Percentiles rank a stretch among this genome's conserved stretches.
These are phyloP conservation scores for Apteryx owenii DNA, from an alignment of 2,113 vertebrate genomes.

Conservation along the genomic window DNA sequence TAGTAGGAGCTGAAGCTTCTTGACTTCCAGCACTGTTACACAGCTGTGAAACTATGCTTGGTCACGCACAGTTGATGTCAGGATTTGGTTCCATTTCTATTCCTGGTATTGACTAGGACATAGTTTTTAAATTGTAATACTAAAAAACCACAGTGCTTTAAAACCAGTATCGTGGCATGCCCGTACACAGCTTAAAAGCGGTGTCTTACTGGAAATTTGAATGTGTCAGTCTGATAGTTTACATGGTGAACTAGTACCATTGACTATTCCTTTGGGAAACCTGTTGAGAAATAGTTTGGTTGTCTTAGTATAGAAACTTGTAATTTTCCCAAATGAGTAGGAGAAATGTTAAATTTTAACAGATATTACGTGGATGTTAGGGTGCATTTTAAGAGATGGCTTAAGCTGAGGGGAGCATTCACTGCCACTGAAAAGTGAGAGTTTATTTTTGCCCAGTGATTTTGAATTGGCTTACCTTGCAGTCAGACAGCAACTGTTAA, in stretches of 20 bases:
- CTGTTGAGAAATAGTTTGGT: neutral
- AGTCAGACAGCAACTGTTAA: slow-evolving; percentile 12
- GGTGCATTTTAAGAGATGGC: neutral
- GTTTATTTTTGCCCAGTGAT: neutral
- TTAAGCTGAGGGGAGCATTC: neutral
- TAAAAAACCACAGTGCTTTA: neutral
- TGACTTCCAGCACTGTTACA: neutral
- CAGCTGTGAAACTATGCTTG: neutral
- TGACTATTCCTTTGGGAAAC: neutral
- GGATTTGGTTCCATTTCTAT: slow-evolving; percentile 49
- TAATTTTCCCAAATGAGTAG: neutral
- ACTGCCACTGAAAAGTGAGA: neutral
- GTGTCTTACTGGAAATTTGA: neutral
- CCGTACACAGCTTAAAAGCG: neutral
- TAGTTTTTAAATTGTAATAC: neutral
- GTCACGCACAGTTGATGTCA: slow-evolving; percentile 38
- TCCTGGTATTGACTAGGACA: neutral
- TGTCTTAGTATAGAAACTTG: neutral
- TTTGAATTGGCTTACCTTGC: slow-evolving; percentile 18
- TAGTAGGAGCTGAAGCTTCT: slow-evolving; percentile 36
- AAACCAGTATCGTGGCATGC: fast-evolving
- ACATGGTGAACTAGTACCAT: neutral
- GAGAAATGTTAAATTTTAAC: neutral
- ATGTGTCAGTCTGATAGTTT: neutral
- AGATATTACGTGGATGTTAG: neutral